Base-by-base conservation (phyloP, 2,888 invertebrate genomes). In the Dorcus hopei region DNA sequence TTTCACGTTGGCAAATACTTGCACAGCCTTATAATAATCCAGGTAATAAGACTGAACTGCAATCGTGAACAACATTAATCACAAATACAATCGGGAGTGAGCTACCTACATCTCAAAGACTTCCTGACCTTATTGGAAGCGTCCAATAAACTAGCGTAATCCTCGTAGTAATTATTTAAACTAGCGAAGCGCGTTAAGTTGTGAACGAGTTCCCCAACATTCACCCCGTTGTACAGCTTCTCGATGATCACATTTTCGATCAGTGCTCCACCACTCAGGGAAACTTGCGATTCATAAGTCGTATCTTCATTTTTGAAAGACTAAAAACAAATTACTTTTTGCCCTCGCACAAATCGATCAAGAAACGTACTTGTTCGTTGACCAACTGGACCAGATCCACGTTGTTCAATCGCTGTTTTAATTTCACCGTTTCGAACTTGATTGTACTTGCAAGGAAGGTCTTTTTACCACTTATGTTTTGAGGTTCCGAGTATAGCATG, bases 401-500 rank as follows among this genome's bases (percentile, higher is more conserved):
- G 39, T 66, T 70, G 63, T 78, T 78, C 16, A 78, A 49, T 6
- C 58, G 39, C 9, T 73, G 73, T 58, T 70, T 72, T 16, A 76
- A 48, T 65, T 72, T 71, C n/a, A 78, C 57, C 26, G 63, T 65
- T 57, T 73, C 68, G 52, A 78, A 73, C 40, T 45, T 45, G 23
- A 9, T 45, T 7, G 16, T 11, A 9, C 3, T 45, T 23, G 49
- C 9, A 47, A 54, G 45, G 11, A 79, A 77, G 8, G 43, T 65
- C 69, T 80, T 81, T 48, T 61, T 69, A 7, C 79, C 80, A 6
- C 63, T 70, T 23, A 83, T 74, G 19, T 60, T 69, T 72, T 83
- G 82, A 3, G 73, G 68, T 1, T 61, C 54, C 7, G 73, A 74
- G 60, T 74, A 77, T 38, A 77, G 57, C 65, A 82, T 65, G 6